Evolutionary conservation across 2,797 vertebrate species (phyloP).

Genomic region (Xenopus petersii): DNA sequence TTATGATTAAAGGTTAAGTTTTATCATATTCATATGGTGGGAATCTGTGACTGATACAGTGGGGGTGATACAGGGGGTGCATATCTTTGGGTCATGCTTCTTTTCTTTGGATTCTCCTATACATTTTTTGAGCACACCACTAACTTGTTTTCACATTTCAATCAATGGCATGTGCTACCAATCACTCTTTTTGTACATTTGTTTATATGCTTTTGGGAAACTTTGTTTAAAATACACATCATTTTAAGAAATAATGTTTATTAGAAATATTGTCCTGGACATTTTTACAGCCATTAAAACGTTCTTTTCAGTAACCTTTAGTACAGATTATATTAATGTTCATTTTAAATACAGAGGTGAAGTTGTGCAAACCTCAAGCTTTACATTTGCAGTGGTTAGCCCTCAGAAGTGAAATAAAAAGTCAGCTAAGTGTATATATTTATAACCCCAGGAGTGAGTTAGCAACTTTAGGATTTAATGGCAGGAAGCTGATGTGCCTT

Average conservation of each 20-base stretch:
- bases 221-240: no score
- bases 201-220: no score
- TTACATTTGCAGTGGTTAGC: conserved; percentile 54
- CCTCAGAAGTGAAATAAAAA: conserved; percentile 57
- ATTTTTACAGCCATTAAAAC: conserved; percentile 51
- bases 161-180: no score
- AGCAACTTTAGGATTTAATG: conserved; percentile 52
- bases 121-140: no score
- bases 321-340: conserved; percentile 54
- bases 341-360: conserved; percentile 51
- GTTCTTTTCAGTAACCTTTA: conserved; percentile 60
- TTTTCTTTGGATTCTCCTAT: no score
- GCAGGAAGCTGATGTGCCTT: conserved; percentile 47
- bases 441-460: conserved; percentile 53
- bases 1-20: no score
- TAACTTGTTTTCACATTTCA: no score
- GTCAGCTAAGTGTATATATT: conserved; percentile 53
- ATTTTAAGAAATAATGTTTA: neutral
- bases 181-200: no score
- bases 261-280: conserved; percentile 53
- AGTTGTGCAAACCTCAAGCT: conserved; percentile 52
- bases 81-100: no score
- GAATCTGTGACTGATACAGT: no score
- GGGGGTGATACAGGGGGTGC: no score
- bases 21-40: no score